Base-by-base conservation (phyloP, 2,888 invertebrate genomes). In the Pyrgus malvae region DNA sequence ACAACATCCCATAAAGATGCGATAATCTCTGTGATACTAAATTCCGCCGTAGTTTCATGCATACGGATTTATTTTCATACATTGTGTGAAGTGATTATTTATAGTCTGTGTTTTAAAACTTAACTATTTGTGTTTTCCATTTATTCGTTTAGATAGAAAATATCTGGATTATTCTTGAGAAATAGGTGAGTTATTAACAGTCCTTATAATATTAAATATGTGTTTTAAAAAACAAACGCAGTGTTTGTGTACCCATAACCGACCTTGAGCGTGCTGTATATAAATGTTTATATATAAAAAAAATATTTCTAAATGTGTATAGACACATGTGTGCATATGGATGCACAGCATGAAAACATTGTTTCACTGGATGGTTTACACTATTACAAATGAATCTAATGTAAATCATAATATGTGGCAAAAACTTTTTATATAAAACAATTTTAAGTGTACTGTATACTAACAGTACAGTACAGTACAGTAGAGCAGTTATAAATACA, bases 1-100 rank as follows among this genome's bases (percentile, higher is more conserved):
- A 66, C 70, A 48, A 74, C 56, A 69, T 68, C 64, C 58, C 86
- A 87, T 87, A 87, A 80, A 86, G 78, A 80, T 72, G 75, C 79
- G 86, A 78, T 74, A 75, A 78, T 62, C 58, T 57, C 77, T 84
- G 89, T 89, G 87, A 86, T 87, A 79, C 56, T 54, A 46, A 29
- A 51, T 51, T 64, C 74, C 65, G 65, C 70, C 66, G 62, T 76
- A 76, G 70, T 78, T 83, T 73, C 72, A 76, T 79, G 75, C 73
- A 83, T 82, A 82, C 78, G 79, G 71, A 80, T 74, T 76, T 69
- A 68, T 76, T 80, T 79, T 78, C 69, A 54, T 67, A 71, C 70
- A 70, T 83, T 78, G 66, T 78, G 88, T 88, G 87, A 78, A 84
- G 88, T 88, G 88, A 62, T 78, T 72, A 69, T 65, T 70, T 33